These are phyloP conservation scores for Yasuhikotakia modesta DNA, from an alignment of 2,797 vertebrate species.

Conservation along the genomic window DNA sequence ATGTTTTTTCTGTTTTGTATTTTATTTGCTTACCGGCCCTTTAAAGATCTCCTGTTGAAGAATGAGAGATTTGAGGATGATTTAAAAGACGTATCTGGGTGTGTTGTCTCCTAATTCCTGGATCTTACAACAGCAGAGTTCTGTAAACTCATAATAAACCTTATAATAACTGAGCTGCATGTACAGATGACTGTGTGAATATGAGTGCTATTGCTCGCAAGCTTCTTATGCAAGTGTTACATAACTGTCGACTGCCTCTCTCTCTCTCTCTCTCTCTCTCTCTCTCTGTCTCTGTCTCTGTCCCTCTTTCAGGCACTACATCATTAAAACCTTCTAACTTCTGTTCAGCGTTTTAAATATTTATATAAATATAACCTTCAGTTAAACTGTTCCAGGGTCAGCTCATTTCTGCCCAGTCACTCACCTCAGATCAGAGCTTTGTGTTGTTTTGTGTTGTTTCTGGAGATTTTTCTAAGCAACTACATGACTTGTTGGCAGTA, in stretches of 20 bases:
- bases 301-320: no score
- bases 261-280: not conserved
- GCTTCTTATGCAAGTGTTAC: constrained; percentile 4
- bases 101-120: not conserved
- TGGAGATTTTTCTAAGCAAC: not conserved
- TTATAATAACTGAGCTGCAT: not conserved
- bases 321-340: no score
- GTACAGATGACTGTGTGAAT: not conserved
- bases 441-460: not conserved
- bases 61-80: not conserved
- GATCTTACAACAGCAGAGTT: not conserved
- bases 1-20: not conserved
- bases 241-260: constrained; percentile 1
- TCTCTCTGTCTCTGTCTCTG: not conserved
- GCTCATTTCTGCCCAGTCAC: not conserved
- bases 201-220: not conserved
- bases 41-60: not conserved
- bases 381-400: not conserved
- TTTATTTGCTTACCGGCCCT: not conserved
- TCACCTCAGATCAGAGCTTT: not conserved
- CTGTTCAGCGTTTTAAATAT: no score
- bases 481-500: not conserved
- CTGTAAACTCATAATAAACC: not conserved
- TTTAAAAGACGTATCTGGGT: not conserved
- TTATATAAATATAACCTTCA: not conserved